These are phyloP conservation scores for Forbesichthys papilliferus DNA, from an alignment of 2,113 vertebrate genomes.

Conservation along the genomic window DNA sequence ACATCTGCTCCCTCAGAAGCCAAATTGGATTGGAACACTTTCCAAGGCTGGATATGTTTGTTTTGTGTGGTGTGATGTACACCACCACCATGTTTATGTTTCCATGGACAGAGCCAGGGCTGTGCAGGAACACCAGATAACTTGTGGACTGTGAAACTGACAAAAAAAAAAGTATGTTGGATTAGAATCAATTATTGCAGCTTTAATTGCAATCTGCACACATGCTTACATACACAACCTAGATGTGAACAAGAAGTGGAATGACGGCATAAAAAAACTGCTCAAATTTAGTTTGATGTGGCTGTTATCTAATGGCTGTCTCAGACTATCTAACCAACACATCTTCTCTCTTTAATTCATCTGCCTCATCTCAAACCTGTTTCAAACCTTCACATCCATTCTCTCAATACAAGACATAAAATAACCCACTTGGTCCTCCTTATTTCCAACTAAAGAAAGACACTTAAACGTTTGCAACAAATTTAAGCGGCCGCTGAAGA, in stretches of 20 bases:
- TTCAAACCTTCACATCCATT: conserved; percentile 55
- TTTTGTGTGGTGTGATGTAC: too few species aligned
- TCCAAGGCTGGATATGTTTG: too few species aligned
- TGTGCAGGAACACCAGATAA: too few species aligned
- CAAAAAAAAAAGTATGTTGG: too few species aligned
- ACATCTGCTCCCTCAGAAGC: too few species aligned
- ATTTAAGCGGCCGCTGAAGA: conserved; percentile 28
- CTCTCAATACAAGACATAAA: conserved; percentile 50
- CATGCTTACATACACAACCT: not conserved
- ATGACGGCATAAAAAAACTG: conserved; percentile 29
- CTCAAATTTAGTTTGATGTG: conserved; percentile 53
- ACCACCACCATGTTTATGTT: too few species aligned
- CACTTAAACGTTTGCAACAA: conserved; percentile 20
- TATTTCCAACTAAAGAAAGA: conserved; percentile 19
- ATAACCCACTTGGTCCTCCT: conserved; percentile 29
- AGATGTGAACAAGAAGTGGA: conserved; percentile 39
- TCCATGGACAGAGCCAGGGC: too few species aligned
- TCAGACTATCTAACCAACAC: conserved; percentile 36
- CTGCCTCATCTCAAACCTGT: conserved; percentile 36
- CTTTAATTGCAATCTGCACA: too few species aligned
- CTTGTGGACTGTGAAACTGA: too few species aligned
- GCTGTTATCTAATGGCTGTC: conserved; percentile 35
- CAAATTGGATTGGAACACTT: too few species aligned
- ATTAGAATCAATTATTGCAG: too few species aligned
- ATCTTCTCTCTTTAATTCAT: conserved; percentile 50